phyloP scores from a whole-genome alignment of 2,888 invertebrate genomes.

The Archaeoteleia sp. region DNA sequence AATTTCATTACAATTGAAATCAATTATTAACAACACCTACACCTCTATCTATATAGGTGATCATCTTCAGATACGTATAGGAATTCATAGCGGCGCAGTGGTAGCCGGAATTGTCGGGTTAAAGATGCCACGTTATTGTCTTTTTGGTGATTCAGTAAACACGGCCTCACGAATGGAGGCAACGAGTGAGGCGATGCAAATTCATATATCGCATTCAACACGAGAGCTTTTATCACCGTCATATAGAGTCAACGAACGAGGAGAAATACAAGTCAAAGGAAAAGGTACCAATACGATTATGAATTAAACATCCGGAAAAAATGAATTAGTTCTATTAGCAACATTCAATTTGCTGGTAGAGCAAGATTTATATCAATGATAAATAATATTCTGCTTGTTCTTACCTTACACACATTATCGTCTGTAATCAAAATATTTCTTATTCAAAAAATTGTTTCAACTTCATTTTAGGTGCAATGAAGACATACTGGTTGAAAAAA shows the following conservation, averaged over 20 bases:
- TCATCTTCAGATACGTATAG: constrained; percentile 88
- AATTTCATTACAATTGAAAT: not conserved
- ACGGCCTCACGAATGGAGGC: constrained; percentile 96
- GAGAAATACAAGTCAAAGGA: constrained; percentile 92
- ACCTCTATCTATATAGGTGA: constrained; percentile 77
- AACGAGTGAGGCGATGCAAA: constrained; percentile 93
- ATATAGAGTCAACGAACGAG: constrained; percentile 86
- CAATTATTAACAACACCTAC: not conserved
- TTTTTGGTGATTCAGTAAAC: constrained; percentile 94
- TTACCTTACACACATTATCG: no score
- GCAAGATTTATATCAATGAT: no score
- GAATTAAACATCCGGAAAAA: not conserved
- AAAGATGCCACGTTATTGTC: constrained; percentile 90
- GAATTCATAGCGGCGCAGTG: constrained; percentile 93
- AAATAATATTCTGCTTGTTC: no score
- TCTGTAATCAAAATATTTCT: no score
- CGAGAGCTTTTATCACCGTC: constrained; percentile 83
- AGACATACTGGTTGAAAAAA: constrained; percentile 90
- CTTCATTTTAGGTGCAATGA: constrained; percentile 87
- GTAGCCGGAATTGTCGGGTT: constrained; percentile 95
- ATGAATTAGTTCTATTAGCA: no score
- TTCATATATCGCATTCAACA: constrained; percentile 95
- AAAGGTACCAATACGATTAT: constrained; percentile 79
- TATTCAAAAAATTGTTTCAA: not conserved
- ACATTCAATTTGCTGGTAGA: no score